Percentiles rank a stretch among this genome's conserved stretches.
phyloP scores from a whole-genome alignment of 35 echinoderm and acorn worm genomes.

The Nesometra sesokonis region DNA sequence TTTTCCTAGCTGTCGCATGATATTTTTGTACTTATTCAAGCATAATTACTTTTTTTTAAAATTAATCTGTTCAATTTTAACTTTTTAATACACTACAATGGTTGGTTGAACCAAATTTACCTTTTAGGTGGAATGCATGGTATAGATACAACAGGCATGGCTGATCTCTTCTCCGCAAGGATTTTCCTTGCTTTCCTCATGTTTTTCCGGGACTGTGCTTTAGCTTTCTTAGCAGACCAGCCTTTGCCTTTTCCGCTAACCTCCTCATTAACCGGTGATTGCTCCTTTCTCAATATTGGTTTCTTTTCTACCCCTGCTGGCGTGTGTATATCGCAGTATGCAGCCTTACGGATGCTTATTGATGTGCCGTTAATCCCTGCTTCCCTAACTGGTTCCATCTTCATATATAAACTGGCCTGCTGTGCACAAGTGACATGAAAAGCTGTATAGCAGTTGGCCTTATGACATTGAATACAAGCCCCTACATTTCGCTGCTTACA shows the following conservation, averaged over 20 bases:
- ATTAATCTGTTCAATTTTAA: too few relatives aligned
- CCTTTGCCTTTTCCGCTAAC: conserved; percentile 24
- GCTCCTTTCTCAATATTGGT: conserved; percentile 47
- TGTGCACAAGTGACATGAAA: conserved; percentile 97
- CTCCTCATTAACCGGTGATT: conserved; percentile 31
- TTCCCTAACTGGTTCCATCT: conserved; percentile 97
- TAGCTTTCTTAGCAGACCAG: conserved; percentile 87
- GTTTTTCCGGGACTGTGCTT: conserved; percentile 94
- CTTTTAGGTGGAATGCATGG: conserved; percentile 91
- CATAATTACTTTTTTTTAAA: too few relatives aligned
- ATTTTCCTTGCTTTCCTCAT: conserved; percentile 99
- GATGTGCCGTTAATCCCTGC: conserved; percentile 86
- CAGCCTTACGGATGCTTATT: conserved; percentile 91
- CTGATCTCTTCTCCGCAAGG: conserved; percentile 94
- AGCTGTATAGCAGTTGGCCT: conserved; percentile 98
- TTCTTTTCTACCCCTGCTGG: conserved; percentile 90
- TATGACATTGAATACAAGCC: conserved; percentile 99
- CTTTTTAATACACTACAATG: background rate
- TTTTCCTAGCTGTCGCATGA: too few relatives aligned
- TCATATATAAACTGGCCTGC: conserved; percentile 94
- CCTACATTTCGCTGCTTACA: conserved; percentile 93
- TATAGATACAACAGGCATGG: conserved; percentile 95
- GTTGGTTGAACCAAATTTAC: too few relatives aligned
- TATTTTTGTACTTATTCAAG: too few relatives aligned
- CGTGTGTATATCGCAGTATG: conserved; percentile 96